A percentile compares a stretch with the other conserved stretches of the same genome.
Conservation (phyloP, 2,797 vertebrate genomes). For the Coranthus polyacanthus region DNA sequence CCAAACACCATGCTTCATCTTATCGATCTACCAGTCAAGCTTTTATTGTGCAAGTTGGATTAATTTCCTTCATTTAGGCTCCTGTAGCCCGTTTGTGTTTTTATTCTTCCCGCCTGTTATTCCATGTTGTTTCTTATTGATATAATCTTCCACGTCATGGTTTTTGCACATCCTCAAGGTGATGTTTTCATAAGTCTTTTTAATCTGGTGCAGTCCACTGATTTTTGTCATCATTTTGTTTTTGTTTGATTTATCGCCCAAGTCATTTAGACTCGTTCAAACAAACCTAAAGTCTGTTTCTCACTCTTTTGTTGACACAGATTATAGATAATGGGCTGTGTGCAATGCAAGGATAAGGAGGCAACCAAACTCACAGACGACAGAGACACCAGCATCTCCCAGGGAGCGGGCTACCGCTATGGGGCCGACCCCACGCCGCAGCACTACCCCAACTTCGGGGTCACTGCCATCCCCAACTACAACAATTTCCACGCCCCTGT, state of each 20-base stretch:
- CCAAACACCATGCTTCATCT: constrained; percentile 16
- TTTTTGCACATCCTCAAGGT: background rate
- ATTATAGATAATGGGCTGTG: constrained; percentile 99
- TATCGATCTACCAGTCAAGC: constrained; percentile 17
- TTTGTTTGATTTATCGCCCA: no score
- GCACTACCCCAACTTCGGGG: constrained; percentile 92
- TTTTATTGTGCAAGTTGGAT: constrained; percentile 7
- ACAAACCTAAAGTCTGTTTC: background rate
- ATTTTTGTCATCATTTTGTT: background rate
- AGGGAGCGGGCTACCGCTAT: constrained; percentile 92
- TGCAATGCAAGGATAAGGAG: constrained; percentile 99
- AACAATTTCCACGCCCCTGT: constrained; percentile 94
- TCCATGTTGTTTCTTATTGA: constrained; percentile 8
- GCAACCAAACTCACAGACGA: constrained; percentile 94
- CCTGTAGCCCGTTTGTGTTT: background rate
- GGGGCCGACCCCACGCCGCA: constrained; percentile 92
- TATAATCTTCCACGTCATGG: background rate
- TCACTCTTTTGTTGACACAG: constrained; percentile 68
- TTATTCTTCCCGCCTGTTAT: constrained; percentile 7
- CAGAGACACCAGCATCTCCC: constrained; percentile 90
- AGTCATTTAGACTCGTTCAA: no score
- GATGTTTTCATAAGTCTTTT: no score
- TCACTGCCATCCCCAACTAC: constrained; percentile 95
- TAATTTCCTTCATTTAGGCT: constrained; percentile 13
- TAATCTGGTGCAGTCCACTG: background rate